Evolutionary conservation across 2,888 invertebrate genomes (phyloP).

Genomic region (Mamestra brassicae): DNA sequence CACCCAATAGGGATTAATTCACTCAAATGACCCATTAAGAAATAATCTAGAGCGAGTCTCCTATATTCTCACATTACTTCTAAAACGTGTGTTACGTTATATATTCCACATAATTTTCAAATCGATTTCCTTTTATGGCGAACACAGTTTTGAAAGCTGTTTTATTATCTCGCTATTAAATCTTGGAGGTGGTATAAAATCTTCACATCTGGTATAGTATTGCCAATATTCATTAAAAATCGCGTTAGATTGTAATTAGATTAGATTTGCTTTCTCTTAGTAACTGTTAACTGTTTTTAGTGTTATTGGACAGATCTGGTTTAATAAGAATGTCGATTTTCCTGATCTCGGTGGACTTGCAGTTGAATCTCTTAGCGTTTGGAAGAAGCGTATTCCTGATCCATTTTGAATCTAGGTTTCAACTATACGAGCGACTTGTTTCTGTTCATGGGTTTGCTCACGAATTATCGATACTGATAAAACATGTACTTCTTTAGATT

Average conservation of each 20-base stretch:
- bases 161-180: slow-evolving; percentile 44
- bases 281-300: background rate
- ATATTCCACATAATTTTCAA: slow-evolving; percentile 40
- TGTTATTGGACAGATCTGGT: background rate
- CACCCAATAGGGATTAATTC: no score
- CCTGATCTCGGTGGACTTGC: background rate
- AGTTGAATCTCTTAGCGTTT: no score
- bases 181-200: slow-evolving; percentile 34
- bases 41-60: background rate
- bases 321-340: background rate
- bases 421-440: background rate
- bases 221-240: slow-evolving; percentile 46
- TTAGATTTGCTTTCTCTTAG: slow-evolving; percentile 18
- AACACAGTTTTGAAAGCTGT: slow-evolving; percentile 32
- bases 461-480: no score
- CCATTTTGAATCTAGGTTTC: background rate
- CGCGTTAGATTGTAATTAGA: slow-evolving; percentile 21
- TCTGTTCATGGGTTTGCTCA: no score
- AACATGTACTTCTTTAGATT: no score
- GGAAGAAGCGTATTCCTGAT: background rate
- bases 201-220: slow-evolving; percentile 41
- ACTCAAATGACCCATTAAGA: no score
- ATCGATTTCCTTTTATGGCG: slow-evolving; percentile 38
- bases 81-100: slow-evolving; percentile 19
- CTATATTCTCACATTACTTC: background rate